Base-by-base conservation (phyloP, 2,888 invertebrate genomes). In the Gonocerus acuteangulatus region DNA sequence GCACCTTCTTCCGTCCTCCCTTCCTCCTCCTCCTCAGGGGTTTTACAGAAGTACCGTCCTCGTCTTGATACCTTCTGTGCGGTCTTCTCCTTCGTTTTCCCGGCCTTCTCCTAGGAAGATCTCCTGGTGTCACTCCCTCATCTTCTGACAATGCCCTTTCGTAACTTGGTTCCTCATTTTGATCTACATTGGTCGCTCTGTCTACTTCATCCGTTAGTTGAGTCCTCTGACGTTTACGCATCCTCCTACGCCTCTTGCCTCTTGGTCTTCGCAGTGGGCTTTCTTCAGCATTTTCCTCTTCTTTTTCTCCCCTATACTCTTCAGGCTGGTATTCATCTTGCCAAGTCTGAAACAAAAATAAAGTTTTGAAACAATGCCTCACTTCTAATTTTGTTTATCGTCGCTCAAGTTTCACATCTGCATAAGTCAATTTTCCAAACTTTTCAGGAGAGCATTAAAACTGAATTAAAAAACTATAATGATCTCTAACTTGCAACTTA, bases 21-120 rank as follows among this genome's bases (percentile, higher is more conserved):
- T 66, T 66, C 57, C 68, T 69, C 49, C 67, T 66, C 62, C 65
- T 64, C 36, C 66, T 60, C 18, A 36, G 54, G 42, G 65, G 62
- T 18, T 63, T 66, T 49, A 49, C 47, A 18, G 63, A 51, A 52
- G 47, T 19, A 13, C 23, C 34, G 2, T 48, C 54, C n/a, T 61
- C 49, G 15, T 65, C 66, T 42, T 52, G 63, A n/a, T 66, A 52
- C 58, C 62, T 65, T 52, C 64, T 67, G 22, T 60, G 54, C 7
- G 67, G 68, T 16, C 68, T 49, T 48, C 67, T 63, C 64, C 68
- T 65, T 47, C 68, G 66, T 36, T 68, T 69, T 9, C 61, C 58
- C 18, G 67, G 66, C 21, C 68, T 61, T 44, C 67, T 62, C 23
- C 66, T 63, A 2, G 59, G 61, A 18, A 62, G 52, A 6, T 4